Evolutionary conservation across 2,797 vertebrate species (phyloP).

Genomic region (Atherinosoma microstoma): DNA sequence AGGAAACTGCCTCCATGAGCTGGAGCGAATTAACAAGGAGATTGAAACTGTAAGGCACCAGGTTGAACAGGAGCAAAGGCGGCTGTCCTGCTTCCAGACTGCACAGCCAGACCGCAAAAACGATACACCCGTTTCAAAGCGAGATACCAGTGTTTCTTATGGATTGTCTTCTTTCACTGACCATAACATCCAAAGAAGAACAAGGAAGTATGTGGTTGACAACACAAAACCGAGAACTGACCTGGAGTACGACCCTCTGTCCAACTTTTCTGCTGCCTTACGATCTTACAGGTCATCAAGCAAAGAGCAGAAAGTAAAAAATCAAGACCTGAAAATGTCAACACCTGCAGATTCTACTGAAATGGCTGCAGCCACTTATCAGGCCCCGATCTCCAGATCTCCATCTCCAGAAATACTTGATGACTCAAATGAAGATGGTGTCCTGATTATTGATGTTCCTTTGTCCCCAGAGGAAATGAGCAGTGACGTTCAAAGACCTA

Average conservation of each 20-base stretch:
- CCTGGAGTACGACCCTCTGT: conserved; percentile 85
- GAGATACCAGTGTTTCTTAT: conserved; percentile 13
- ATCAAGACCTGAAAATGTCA: conserved; percentile 36
- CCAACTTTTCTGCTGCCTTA: conserved; percentile 84
- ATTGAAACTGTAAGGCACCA: conserved; percentile 82
- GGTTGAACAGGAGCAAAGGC: conserved; percentile 81
- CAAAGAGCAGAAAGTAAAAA: conserved; percentile 47
- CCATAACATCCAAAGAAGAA: conserved; percentile 5
- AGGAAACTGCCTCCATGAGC: conserved; percentile 71
- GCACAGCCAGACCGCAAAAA: conserved; percentile 46
- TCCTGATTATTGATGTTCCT: conserved; percentile 81
- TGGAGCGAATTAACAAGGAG: conserved; percentile 82
- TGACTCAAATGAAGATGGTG: conserved; percentile 77
- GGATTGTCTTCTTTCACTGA: conserved; percentile 22
- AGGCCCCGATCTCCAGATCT: background rate
- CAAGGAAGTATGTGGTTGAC: conserved; percentile 82
- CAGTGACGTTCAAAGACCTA: conserved; percentile 4
- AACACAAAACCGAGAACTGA: conserved; percentile 81
- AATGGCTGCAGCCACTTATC: background rate
- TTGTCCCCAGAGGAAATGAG: conserved; percentile 48
- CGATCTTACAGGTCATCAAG: conserved; percentile 62
- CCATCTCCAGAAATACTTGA: conserved; percentile 64
- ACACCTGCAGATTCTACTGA: conserved; percentile 7
- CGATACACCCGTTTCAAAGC: conserved; percentile 3
- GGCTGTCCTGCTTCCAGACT: conserved; percentile 74